phyloP scores from a whole-genome alignment of 2,888 invertebrate genomes.

The Temnothorax ravouxi region DNA sequence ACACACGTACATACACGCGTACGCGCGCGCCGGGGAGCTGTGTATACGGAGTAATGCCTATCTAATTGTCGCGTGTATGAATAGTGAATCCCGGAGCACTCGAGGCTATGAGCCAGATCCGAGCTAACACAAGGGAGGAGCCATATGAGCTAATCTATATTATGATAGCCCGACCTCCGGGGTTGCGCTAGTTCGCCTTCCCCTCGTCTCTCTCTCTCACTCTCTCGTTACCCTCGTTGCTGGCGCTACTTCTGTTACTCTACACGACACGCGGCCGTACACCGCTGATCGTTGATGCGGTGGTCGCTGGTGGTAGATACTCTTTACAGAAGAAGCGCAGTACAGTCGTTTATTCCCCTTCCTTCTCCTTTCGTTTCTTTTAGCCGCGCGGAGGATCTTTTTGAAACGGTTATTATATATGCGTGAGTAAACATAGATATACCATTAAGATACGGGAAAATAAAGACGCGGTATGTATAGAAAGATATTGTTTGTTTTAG shows the following conservation, averaged over 20 bases:
- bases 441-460: constrained; percentile 8
- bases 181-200: constrained; percentile 59
- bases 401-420: constrained; percentile 22
- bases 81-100: constrained; percentile 86
- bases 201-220: neutral
- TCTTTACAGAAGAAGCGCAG: constrained; percentile 16
- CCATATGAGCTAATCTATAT: constrained; percentile 86
- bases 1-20: neutral
- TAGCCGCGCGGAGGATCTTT: neutral
- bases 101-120: constrained; percentile 85
- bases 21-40: constrained; percentile 28
- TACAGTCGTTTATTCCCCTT: constrained; percentile 6
- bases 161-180: constrained; percentile 85
- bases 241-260: constrained; percentile 1
- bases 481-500: neutral
- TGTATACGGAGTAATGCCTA: constrained; percentile 84
- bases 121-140: constrained; percentile 84
- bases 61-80: constrained; percentile 87
- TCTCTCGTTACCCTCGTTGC: constrained; percentile 25
- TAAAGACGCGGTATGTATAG: no score
- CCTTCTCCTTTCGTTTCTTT: neutral
- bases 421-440: constrained; percentile 4
- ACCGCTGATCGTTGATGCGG: constrained; percentile 45
- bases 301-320: constrained; percentile 12
- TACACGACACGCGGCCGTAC: constrained; percentile 43